These are phyloP conservation scores for Patella ulyssiponensis DNA, from an alignment of 2,888 invertebrate genomes.

Conservation along the genomic window DNA sequence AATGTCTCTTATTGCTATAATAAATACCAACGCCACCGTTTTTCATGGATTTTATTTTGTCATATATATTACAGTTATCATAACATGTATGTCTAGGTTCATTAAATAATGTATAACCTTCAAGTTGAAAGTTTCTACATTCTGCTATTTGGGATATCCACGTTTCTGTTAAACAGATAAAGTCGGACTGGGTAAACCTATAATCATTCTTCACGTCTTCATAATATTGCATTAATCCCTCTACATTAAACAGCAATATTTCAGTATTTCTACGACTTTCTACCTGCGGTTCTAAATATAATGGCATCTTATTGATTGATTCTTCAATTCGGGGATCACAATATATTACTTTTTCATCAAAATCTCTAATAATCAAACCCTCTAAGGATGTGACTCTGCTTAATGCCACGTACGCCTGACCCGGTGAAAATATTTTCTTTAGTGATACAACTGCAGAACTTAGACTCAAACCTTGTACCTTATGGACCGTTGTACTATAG, in stretches of 20 bases:
- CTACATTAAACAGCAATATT: background rate
- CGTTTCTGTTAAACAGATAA: background rate
- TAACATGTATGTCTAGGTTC: background rate
- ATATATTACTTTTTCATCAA: slow-evolving; percentile 26
- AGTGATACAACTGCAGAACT: slow-evolving; percentile 25
- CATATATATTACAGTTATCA: background rate
- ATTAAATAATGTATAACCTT: background rate
- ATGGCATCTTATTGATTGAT: slow-evolving; percentile 16
- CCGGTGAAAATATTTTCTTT: slow-evolving; percentile 26
- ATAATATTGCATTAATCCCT: background rate
- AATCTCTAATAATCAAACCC: slow-evolving; percentile 21
- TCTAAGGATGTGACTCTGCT: slow-evolving; percentile 29
- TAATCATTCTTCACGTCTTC: background rate
- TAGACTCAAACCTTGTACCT: slow-evolving; percentile 31
- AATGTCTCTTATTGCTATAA: background rate
- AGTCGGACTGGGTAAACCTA: background rate
- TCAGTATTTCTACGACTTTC: background rate
- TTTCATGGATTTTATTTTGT: background rate
- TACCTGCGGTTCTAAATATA: background rate
- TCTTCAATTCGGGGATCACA: slow-evolving; percentile 24
- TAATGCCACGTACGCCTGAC: slow-evolving; percentile 35
- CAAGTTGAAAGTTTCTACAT: background rate
- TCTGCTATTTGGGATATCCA: background rate
- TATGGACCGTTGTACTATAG: slow-evolving; percentile 30
- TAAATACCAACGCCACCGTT: background rate